phyloP scores from a whole-genome alignment of 2,113 vertebrate genomes.

The Rutilus rutilus region DNA sequence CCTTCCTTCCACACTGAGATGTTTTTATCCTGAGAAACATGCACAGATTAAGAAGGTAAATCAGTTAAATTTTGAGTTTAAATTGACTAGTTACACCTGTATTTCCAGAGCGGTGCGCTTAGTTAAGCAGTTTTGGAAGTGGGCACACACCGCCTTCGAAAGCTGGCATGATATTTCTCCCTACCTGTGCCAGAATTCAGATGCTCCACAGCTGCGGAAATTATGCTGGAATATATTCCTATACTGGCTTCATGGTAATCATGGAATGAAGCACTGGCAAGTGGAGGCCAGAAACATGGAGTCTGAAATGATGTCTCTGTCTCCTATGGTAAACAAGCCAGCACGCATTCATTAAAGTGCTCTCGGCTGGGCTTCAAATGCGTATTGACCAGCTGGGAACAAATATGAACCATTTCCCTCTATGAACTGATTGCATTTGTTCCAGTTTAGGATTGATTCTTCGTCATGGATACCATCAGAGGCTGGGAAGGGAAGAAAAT shows the following conservation, averaged over 20 bases:
- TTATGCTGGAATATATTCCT: slow-evolving; percentile 60
- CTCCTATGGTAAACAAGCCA: slow-evolving; percentile 70
- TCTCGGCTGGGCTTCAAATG: slow-evolving; percentile 65
- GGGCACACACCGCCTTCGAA: slow-evolving; percentile 47
- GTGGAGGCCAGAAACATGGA: slow-evolving; percentile 60
- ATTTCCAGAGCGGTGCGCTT: slow-evolving; percentile 51
- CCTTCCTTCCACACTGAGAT: too few relatives aligned
- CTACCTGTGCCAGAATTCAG: slow-evolving; percentile 54
- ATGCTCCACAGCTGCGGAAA: slow-evolving; percentile 53
- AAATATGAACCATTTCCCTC: slow-evolving; percentile 70
- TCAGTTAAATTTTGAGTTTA: not conserved
- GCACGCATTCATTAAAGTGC: slow-evolving; percentile 70
- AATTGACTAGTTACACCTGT: slow-evolving; percentile 29
- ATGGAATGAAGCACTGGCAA: slow-evolving; percentile 58
- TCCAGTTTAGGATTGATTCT: slow-evolving; percentile 75
- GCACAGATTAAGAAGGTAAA: not conserved
- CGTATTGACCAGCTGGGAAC: slow-evolving; percentile 74
- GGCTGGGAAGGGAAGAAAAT: slow-evolving; percentile 62
- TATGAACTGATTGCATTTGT: slow-evolving; percentile 72
- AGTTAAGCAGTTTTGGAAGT: slow-evolving; percentile 26
- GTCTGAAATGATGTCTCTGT: slow-evolving; percentile 65
- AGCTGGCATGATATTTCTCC: slow-evolving; percentile 45
- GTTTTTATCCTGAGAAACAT: not conserved
- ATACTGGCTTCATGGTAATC: slow-evolving; percentile 63
- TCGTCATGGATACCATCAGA: slow-evolving; percentile 68